phyloP scores from a whole-genome alignment of 2,797 vertebrate genomes.

The Geotrypetes seraphini region DNA sequence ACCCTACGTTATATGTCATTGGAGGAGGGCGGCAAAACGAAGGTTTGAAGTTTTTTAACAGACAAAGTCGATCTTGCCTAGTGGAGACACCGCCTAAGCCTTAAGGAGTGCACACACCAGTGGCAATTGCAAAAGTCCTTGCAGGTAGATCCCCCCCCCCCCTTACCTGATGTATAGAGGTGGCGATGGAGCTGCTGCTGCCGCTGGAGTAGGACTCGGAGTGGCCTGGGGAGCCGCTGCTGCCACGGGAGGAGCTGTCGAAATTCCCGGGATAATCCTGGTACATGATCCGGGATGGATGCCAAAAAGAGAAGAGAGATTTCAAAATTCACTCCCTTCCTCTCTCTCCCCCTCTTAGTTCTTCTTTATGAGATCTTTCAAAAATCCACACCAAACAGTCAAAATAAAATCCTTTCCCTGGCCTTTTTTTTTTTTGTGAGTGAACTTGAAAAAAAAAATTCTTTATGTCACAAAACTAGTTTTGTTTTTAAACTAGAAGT shows the following conservation, averaged over 20 bases:
- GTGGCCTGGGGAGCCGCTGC: slow-evolving; percentile 89
- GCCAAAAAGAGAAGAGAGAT: slow-evolving; percentile 41
- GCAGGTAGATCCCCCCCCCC: no score
- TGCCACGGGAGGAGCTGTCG: slow-evolving; percentile 95
- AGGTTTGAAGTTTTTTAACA: no score
- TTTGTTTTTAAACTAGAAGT: neutral
- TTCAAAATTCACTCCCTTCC: slow-evolving; percentile 32
- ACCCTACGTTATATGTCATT: no score
- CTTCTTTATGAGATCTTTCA: slow-evolving; percentile 12
- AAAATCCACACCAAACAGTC: neutral
- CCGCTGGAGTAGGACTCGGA: slow-evolving; percentile 84
- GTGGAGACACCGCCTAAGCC: no score
- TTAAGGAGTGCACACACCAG: no score
- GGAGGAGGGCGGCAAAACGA: no score
- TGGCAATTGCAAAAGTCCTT: no score
- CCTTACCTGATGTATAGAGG: slow-evolving; percentile 76
- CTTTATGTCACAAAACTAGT: no score
- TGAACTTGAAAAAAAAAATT: no score
- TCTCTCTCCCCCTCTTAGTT: slow-evolving; percentile 18
- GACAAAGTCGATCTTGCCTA: no score
- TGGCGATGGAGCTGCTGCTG: slow-evolving; percentile 58
- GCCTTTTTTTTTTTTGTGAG: no score
- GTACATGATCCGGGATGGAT: slow-evolving; percentile 84
- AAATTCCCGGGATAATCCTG: slow-evolving; percentile 96
- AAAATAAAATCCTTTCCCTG: neutral